Base-by-base conservation (phyloP, 2,113 vertebrate genomes). In the Morone chrysops region DNA sequence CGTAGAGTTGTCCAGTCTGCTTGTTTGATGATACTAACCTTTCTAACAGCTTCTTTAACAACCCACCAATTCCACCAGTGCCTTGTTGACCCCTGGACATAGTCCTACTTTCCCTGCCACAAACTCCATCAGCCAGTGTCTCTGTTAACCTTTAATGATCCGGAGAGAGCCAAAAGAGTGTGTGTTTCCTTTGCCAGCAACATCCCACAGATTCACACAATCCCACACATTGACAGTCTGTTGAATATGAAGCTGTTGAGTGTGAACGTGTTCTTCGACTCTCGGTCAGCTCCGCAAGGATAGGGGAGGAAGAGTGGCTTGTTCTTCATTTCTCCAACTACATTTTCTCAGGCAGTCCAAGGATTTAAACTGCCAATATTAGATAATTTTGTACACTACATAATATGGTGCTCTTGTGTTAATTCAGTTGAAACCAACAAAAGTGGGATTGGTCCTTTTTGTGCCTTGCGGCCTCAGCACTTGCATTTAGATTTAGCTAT, bases 191-290 rank as follows among this genome's bases (percentile, higher is more conserved):
- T 71, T 36, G 13, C 65, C 70, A 67, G 17, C 40, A 79, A 38
- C 63, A 54, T 17, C 53, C 11, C 56, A 72, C 5, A 60, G 6
- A 60, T 77, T 56, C 17, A 68, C 76, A 75, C 66, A 78, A 71
- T 67, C 69, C 51, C 78, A 53, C 81, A 65, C 84, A 73, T n/a
- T 43, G 59, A 17, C 51, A 69, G 43, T 68, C 50, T 57, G 67
- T 63, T 77, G 54, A 78, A 63, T 48, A 25, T 25, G 14, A 22
- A 73, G 68, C 43, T 0, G 75, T 4, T n/a, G 56, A 69, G 65
- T 53, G 51, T 16, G 68, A 70, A 74, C 74, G 20, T 57, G 70
- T 74, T 83, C 56, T 83, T 66, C 1, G 14, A 74, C 76, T 67
- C 54, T 71, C 12, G 18, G 79, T 25, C 6, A 13, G 54, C 38